Percentiles rank a stretch among this genome's conserved stretches.
phyloP scores from a whole-genome alignment of 2,888 invertebrate species.

The Perdita meconis region DNA sequence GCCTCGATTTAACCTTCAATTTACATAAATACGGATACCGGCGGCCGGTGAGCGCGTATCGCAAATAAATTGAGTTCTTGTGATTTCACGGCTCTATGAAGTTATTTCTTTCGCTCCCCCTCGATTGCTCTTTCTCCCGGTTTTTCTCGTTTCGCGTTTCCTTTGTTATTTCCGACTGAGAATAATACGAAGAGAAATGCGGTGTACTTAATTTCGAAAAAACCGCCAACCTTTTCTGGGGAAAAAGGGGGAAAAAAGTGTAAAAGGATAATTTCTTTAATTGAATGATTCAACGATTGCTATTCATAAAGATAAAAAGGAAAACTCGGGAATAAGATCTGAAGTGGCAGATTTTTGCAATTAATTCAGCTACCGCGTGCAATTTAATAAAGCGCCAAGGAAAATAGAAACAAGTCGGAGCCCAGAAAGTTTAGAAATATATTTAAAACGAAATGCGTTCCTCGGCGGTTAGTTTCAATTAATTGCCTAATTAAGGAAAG shows the following conservation, averaged over 20 bases:
- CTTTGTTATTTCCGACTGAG: background rate
- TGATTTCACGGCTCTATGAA: constrained; percentile 27
- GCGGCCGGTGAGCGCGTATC: background rate
- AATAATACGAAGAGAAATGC: background rate
- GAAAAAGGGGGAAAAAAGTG: too few species aligned
- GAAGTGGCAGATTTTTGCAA: too few species aligned
- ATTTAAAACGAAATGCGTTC: too few species aligned
- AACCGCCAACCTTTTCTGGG: too few species aligned
- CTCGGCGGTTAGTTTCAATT: too few species aligned
- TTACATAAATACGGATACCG: constrained; percentile 36
- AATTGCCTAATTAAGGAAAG: constrained; percentile 34
- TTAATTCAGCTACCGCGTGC: too few species aligned
- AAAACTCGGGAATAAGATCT: too few species aligned
- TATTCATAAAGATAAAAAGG: too few species aligned
- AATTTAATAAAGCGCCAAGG: too few species aligned
- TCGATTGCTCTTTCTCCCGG: background rate
- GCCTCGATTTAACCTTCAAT: constrained; percentile 34
- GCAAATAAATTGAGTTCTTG: constrained; percentile 23
- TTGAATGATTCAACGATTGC: too few species aligned
- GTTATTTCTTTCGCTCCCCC: background rate
- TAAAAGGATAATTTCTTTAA: too few species aligned
- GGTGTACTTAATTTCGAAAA: background rate
- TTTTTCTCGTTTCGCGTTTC: background rate
- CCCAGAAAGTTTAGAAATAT: too few species aligned
- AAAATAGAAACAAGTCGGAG: background rate